Base-by-base conservation (phyloP, 2,797 vertebrate species). In the Sphaeramia orbicularis region DNA sequence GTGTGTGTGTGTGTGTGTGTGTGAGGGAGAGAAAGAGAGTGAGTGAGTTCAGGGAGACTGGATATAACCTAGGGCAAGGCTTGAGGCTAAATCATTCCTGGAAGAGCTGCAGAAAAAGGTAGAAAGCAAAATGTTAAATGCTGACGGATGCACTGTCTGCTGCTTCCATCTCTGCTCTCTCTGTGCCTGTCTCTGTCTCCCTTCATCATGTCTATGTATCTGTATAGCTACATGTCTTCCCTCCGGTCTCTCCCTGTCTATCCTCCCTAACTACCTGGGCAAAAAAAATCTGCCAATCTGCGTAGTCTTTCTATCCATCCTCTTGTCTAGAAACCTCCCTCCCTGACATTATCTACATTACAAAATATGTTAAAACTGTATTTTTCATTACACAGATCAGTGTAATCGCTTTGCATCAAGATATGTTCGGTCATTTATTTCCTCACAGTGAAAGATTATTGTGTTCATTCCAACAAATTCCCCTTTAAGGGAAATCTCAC, bases 11-110 rank as follows among this genome's bases (percentile, higher is more conserved):
- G 48, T 7, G 54, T 13, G 44, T 4, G 53, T 4, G 18, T 13
- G 58, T 6, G 19, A 14, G 12, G 8, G 55, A 15, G 18, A 44
- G 53, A 19, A 58, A 41, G 16, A 65, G 48, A 36, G 51, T 30
- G 54, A 61, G 60, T 42, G 44, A 67, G 35, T 69, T 76, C 55
- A 32, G 53, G 53, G 66, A 72, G 80, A 71, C 41, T 62, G 74
- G 58, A 76, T 82, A 76, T 87, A 84, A 86, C 89, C 87, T 65
- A 54, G 54, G 85, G 91, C 86, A 75, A 82, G 50, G 75, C 88
- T 86, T 3, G 27, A 84, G 89, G 90, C 86, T 47, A 81, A 88
- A 86, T 91, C 78, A 49, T 80, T 88, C 76, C 78, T 80, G 78
- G 70, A 81, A 73, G 80, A 90, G 78, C 73, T 54, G 76, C 81